A percentile compares a stretch with the other conserved stretches of the same genome.
Conservation (phyloP, 2,113 vertebrate species). For the Gopherus flavomarginatus region DNA sequence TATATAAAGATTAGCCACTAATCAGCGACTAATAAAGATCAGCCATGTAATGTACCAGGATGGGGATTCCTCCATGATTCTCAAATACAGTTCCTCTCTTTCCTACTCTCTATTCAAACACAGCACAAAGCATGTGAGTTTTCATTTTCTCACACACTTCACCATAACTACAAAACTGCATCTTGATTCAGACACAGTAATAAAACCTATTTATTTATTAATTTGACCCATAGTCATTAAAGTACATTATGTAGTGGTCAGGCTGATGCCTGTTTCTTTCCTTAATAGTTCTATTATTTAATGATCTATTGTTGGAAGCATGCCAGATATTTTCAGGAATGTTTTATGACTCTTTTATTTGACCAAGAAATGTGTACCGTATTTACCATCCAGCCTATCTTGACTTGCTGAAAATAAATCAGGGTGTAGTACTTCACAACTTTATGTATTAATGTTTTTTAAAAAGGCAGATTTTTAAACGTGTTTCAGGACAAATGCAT, state of each 20-base stretch:
- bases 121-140: not conserved
- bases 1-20: not conserved
- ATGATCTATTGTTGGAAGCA: slow-evolving; percentile 22
- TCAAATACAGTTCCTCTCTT: slow-evolving; percentile 4
- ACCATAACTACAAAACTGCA: not conserved
- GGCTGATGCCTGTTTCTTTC: slow-evolving; percentile 3
- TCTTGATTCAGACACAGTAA: slow-evolving; percentile 32
- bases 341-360: slow-evolving; percentile 15
- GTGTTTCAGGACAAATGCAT: not conserved
- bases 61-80: not conserved
- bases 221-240: slow-evolving; percentile 44
- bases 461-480: not conserved
- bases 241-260: slow-evolving; percentile 9
- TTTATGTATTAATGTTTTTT: not conserved
- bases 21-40: too few relatives aligned
- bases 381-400: slow-evolving; percentile 33
- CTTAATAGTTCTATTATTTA: slow-evolving; percentile 53
- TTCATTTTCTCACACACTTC: slow-evolving; percentile 19
- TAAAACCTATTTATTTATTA: slow-evolving; percentile 63
- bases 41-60: not conserved
- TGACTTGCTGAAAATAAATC: slow-evolving; percentile 28
- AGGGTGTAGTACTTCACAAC: not conserved
- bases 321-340: slow-evolving; percentile 26
- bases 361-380: not conserved
- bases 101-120: slow-evolving; percentile 23